Evolutionary conservation across 2,888 invertebrate genomes (phyloP), one percentile per base, ranked within the genome.

Genomic region (Polyploca ridens): DNA sequence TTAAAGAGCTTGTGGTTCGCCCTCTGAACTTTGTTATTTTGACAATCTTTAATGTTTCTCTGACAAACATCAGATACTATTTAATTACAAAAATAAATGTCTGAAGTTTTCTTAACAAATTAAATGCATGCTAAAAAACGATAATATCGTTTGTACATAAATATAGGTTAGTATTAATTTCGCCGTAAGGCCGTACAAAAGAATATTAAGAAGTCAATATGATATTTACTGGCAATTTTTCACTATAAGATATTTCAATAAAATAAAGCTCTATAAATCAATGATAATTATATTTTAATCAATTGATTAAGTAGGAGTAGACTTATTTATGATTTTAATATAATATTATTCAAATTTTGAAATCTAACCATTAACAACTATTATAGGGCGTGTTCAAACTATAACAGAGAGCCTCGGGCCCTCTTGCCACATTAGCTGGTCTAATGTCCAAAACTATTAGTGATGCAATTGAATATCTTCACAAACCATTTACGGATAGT

Each of bases 381-480:
- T 61, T 41, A n/a, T 14, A 61, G 61, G 61, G 61, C 44, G 41
- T 41, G 61, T 27, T 16, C 41, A 44, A 7, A 41, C 27, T 38
- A 61, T 61, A 61, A 61, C 41, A 61, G 41, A 41, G 0, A 3
- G 61, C 61, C 41, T 19, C 19, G 8, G 61, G 61, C 61, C 19
- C 14, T 63, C 63, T 82, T 82, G 66, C 80, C 57, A 72, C 72
- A 80, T 63, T 54, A 59, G 33, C 13, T 33, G 60, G 62, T 27
- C 65, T 77, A 73, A 74, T 72, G 73, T 72, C 67, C 66, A 63
- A 69, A 75, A 74, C 78, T 69, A 80, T 76, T 76, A 74, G 75
- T 74, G 75, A 74, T 76, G 73, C 68, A 66, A 78, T 68, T 71
- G 71, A 13, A 41, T 74, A 74, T 27, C 61, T 61, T 41, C 69